phyloP scores from a whole-genome alignment of 2,888 invertebrate species.

The Hymenopus coronatus region DNA sequence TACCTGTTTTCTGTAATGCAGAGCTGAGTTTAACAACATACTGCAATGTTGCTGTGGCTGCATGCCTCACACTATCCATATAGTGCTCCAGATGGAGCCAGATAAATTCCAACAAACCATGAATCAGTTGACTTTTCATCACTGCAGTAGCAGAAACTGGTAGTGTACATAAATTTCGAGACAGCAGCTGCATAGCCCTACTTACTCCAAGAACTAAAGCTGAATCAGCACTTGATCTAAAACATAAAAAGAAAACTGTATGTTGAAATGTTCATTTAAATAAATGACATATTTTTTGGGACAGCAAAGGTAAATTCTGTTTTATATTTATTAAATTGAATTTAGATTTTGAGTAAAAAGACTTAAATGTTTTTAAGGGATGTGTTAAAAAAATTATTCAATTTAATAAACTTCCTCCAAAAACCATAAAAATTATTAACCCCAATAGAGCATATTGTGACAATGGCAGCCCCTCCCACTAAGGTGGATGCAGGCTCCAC shows the following conservation, averaged over 20 bases:
- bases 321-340: too few species aligned
- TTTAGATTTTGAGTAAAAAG: too few species aligned
- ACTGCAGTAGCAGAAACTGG: background rate
- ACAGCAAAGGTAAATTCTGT: too few species aligned
- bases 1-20: background rate
- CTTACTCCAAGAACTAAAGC: slow-evolving; percentile 33
- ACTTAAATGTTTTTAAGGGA: too few species aligned
- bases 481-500: too few species aligned
- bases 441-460: too few species aligned
- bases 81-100: slow-evolving; percentile 62
- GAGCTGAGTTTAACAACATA: slow-evolving; percentile 45
- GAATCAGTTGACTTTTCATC: slow-evolving; percentile 36
- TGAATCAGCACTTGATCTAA: slow-evolving; percentile 4
- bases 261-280: too few species aligned
- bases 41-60: slow-evolving; percentile 53
- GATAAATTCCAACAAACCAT: slow-evolving; percentile 49
- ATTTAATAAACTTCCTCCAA: too few species aligned
- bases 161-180: slow-evolving; percentile 16
- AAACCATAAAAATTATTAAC: too few species aligned
- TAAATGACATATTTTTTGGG: too few species aligned
- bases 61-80: slow-evolving; percentile 63
- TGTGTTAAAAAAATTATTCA: too few species aligned
- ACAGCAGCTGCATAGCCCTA: slow-evolving; percentile 33
- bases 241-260: background rate
- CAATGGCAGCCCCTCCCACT: too few species aligned